Evolutionary conservation across 2,113 vertebrate genomes (phyloP).

Genomic region (Leptodactylus fuscus): DNA sequence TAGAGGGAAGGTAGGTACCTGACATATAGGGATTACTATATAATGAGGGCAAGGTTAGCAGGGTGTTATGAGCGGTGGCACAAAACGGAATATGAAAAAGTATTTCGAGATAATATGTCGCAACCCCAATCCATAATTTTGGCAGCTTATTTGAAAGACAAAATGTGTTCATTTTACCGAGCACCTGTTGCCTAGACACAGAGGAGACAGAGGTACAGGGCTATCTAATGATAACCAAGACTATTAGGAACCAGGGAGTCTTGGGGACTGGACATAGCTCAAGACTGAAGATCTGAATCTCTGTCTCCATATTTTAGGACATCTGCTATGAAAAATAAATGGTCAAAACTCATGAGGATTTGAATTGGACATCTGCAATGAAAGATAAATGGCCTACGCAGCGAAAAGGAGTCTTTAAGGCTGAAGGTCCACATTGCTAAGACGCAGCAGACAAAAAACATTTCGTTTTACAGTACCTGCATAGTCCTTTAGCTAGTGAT

Average conservation of each 20-base stretch:
- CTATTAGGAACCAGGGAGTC: neutral
- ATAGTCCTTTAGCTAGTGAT: no score
- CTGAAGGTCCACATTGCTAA: no score
- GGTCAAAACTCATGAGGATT: no score
- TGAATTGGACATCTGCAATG: no score
- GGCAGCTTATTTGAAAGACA: neutral
- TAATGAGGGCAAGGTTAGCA: neutral
- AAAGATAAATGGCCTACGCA: no score
- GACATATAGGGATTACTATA: neutral
- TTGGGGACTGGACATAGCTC: neutral
- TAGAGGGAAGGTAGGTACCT: neutral
- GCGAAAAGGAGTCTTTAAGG: no score
- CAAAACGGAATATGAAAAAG: neutral
- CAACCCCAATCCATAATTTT: neutral
- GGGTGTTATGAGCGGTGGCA: neutral
- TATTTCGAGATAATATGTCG: neutral
- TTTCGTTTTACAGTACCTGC: no score
- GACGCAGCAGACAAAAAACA: no score
- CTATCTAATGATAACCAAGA: neutral
- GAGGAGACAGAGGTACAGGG: neutral
- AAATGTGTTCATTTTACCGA: neutral
- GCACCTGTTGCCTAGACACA: conserved; percentile 5
- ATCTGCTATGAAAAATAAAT: no score
- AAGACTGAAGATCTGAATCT: neutral
- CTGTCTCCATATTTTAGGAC: neutral